Evolutionary conservation across 2,888 invertebrate genomes (phyloP), one percentile per base, ranked within the genome.

Genomic region (Liodrosophila aerea): DNA sequence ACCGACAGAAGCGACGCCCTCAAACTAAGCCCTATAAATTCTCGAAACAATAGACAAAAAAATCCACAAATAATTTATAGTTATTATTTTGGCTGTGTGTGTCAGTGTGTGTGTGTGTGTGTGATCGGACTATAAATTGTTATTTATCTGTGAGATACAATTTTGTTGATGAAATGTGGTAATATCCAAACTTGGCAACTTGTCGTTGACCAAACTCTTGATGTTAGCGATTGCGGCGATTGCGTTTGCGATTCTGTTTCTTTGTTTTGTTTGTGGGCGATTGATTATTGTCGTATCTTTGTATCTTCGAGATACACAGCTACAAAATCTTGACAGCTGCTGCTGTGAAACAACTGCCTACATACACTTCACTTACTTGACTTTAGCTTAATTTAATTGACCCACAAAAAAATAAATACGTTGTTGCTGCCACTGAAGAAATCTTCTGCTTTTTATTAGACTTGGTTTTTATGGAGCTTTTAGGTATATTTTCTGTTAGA

Each of bases 111-210:
- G 47, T 43, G 30, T 72, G 60, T 29, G 3, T 4, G 3, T 22
- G 22, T 57, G 75, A 65, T 65, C 77, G 49, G 70, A 56, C 74
- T 70, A 77, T 73, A 73, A 77, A 81, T 77, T 63, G 47, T 43
- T 64, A 43, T 73, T 73, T 63, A 76, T 69, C 56, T 45, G 15
- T 13, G 22, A 50, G 30, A 36, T 41, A 29, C 37, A 12, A 5
- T 15, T 13, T 12, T n/a, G 15, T 16, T 37, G 71, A 63, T 59
- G 70, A 73, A 61, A 70, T 84, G 77, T 67, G 51, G 84, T 44
- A 67, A 43, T 76, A 39, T 16, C 84, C 81, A 61, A 73, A 57
- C 60, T 63, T 58, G 81, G 77, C 59, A 78, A 49, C 84, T 67
- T 41, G 84, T 65, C 41, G 44, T 16, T 36, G 34, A 22, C 73